phyloP scores from a whole-genome alignment of 2,797 vertebrate species.

The Myiothlypis chrysogaster region DNA sequence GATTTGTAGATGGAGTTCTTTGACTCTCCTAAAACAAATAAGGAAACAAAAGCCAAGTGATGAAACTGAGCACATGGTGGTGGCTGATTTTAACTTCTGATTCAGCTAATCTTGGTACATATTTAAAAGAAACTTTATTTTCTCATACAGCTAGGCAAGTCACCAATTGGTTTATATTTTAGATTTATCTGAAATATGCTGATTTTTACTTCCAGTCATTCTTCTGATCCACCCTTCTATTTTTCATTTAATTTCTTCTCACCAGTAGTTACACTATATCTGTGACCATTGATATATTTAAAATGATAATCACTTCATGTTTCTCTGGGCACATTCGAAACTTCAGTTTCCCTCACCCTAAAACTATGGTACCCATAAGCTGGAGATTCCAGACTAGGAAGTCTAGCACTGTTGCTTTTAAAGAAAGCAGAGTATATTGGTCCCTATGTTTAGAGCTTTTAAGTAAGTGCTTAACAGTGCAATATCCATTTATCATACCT shows the following conservation, averaged over 20 bases:
- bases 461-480: background rate
- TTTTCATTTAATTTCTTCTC: background rate
- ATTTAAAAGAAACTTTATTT: background rate
- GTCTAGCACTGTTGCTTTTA: background rate
- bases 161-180: background rate
- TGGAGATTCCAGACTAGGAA: background rate
- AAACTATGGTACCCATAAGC: background rate
- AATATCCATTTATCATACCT: background rate
- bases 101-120: background rate
- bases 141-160: background rate
- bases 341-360: background rate
- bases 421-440: background rate
- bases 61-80: fast-evolving
- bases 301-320: background rate
- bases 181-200: background rate
- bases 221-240: background rate
- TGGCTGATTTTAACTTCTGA: background rate
- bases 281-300: background rate
- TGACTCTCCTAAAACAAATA: background rate
- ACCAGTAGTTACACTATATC: background rate
- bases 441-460: background rate
- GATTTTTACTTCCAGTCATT: background rate
- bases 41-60: background rate
- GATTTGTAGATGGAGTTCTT: background rate
- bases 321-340: background rate